phyloP scores from a whole-genome alignment of 2,113 vertebrate species.

The Nannospalax galili region DNA sequence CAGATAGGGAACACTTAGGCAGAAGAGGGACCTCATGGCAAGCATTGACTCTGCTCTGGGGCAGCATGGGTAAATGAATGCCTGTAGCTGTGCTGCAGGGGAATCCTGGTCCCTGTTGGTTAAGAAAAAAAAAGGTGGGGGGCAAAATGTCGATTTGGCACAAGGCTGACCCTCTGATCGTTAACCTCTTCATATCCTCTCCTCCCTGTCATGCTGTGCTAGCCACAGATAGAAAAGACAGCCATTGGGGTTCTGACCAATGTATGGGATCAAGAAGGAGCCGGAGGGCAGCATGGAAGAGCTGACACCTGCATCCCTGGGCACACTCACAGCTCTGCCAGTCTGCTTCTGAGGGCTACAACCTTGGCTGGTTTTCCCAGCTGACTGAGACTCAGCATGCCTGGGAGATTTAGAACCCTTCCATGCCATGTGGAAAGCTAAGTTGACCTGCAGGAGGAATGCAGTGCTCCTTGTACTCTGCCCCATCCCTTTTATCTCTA shows the following conservation, averaged over 20 bases:
- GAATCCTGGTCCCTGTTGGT: not conserved
- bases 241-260: not conserved
- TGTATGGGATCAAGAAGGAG: not conserved
- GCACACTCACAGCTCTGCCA: fast-evolving
- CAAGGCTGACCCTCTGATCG: not conserved
- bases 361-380: not conserved
- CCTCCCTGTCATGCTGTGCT: not conserved
- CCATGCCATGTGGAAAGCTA: not conserved
- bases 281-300: not conserved
- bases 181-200: not conserved
- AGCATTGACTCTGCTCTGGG: not conserved
- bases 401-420: not conserved
- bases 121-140: no score
- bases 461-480: no score
- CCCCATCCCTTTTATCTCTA: not conserved
- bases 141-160: not conserved
- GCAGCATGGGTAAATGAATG: not conserved
- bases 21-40: not conserved
- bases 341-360: no score
- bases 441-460: not conserved
- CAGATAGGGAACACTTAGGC: not conserved
- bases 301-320: not conserved
- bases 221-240: not conserved
- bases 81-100: not conserved
- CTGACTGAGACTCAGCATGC: not conserved